These are phyloP conservation scores for Selene dorsalis DNA, from an alignment of 2,797 vertebrate genomes.

Conservation along the genomic window DNA sequence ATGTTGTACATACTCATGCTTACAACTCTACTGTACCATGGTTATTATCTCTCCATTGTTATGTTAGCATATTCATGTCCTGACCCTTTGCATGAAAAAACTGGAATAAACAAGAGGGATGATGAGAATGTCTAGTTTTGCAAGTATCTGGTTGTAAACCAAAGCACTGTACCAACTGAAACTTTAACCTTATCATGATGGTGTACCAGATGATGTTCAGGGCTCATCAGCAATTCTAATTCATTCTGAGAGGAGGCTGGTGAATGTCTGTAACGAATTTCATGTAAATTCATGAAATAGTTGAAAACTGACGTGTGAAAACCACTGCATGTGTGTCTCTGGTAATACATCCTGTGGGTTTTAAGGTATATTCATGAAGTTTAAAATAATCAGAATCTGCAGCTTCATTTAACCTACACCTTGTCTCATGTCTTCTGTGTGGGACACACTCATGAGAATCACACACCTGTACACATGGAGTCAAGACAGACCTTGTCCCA, in stretches of 20 bases:
- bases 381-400: background rate
- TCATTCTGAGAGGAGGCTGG: background rate
- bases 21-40: background rate
- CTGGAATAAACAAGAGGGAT: background rate
- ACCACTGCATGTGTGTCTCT: too few species aligned
- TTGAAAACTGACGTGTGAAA: too few species aligned
- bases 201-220: background rate
- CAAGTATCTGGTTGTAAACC: background rate
- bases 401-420: background rate
- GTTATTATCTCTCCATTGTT: too few species aligned
- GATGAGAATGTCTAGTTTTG: background rate
- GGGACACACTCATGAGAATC: slow-evolving; percentile 21
- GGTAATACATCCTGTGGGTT: background rate
- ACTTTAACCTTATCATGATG: background rate
- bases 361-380: background rate
- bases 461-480: slow-evolving; percentile 10
- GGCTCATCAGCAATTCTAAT: background rate
- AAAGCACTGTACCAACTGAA: background rate
- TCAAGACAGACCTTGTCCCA: background rate
- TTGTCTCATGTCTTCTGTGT: background rate
- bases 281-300: background rate
- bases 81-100: too few species aligned
- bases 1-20: too few species aligned
- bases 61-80: background rate
- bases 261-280: background rate